Evolutionary conservation across 2,113 vertebrate species (phyloP), one percentile per base, ranked within the genome.

Genomic region (Cynopterus brachyotis): DNA sequence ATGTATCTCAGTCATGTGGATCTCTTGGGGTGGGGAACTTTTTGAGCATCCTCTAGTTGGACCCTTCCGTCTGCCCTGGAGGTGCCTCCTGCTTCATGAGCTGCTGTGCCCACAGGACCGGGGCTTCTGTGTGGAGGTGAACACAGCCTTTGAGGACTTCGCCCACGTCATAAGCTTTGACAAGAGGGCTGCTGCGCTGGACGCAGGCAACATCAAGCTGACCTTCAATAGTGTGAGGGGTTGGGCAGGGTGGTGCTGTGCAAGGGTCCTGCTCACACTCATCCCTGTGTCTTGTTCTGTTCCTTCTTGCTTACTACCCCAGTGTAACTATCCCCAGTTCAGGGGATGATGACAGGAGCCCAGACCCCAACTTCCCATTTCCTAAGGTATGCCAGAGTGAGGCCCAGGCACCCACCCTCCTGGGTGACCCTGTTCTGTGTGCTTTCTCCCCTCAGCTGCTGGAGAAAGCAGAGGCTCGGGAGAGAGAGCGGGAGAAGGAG

Each of bases 141-240:
- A 98, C 80, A 98, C 98, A 67, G 98, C 98, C 47, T 98, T 98
- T 94, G 98, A 98, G 89, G 98, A 98, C 97, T 98, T 98, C 96
- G 98, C 98, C 81, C 98, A 98, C 62, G 94, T 98, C 96, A 98
- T 98, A 98, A 98, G 98, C 96, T 98, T 98, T 97, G 98, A 98
- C 98, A 98, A 98, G 97, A 97, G 98, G 95, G 98, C 98, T 59
- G 98, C 98, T 83, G 98, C 98, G 59, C 97, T 98, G 96, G 98
- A 98, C 78, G 98, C 98, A 87, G 98, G 98, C 96, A 98, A 98
- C 96, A 98, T 98, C 97, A 98, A 98, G 96, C 97, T 98, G 95
- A 98, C 98, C 91, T 98, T 98, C 96, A 98, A 98, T 95, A 98
- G 98, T 96, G 98, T 98, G 98, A 98, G 98, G 92, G 96, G 73